Evolutionary conservation across 1,140 invertebrate species (phyloP).

Genomic region (Globodera ellingtonae): DNA sequence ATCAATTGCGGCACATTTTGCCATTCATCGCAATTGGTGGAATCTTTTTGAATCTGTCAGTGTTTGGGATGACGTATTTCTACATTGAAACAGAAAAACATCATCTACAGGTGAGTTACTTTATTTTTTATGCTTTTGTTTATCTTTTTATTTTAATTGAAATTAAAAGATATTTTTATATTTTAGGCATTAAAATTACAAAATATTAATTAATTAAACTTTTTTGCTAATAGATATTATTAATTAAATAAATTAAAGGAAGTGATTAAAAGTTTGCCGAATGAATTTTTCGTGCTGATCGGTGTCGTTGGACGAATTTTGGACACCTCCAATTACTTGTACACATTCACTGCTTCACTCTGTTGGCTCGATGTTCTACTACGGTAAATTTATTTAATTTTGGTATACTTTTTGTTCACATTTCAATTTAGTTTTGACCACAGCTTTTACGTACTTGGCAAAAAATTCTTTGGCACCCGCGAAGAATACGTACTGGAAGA

Average conservation of each 20-base stretch:
- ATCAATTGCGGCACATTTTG: slow-evolving; percentile 4
- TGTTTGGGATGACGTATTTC: slow-evolving; percentile 30
- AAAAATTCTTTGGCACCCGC: too few relatives aligned
- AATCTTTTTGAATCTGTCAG: slow-evolving; percentile 11
- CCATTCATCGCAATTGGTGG: slow-evolving; percentile 11
- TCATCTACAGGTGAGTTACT: slow-evolving; percentile 7
- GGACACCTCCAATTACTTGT: slow-evolving; percentile 28
- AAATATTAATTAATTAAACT: not conserved
- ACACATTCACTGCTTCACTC: slow-evolving; percentile 19
- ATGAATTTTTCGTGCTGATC: slow-evolving; percentile 20
- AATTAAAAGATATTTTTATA: too few relatives aligned
- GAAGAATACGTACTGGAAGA: too few relatives aligned
- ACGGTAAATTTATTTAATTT: slow-evolving; percentile 2
- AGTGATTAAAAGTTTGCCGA: slow-evolving; percentile 22
- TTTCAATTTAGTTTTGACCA: too few relatives aligned
- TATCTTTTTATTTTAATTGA: too few relatives aligned
- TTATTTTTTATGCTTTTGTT: too few relatives aligned
- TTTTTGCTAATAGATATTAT: not conserved
- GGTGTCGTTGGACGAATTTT: slow-evolving; percentile 16
- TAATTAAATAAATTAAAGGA: slow-evolving; percentile 6
- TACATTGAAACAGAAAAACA: slow-evolving; percentile 30
- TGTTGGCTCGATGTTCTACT: slow-evolving; percentile 25
- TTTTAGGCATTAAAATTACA: not conserved
- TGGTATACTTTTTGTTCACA: too few relatives aligned
- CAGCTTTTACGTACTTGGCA: too few relatives aligned